phyloP scores from a whole-genome alignment of 2,888 invertebrate species.

The Steinernema carpocapsae region DNA sequence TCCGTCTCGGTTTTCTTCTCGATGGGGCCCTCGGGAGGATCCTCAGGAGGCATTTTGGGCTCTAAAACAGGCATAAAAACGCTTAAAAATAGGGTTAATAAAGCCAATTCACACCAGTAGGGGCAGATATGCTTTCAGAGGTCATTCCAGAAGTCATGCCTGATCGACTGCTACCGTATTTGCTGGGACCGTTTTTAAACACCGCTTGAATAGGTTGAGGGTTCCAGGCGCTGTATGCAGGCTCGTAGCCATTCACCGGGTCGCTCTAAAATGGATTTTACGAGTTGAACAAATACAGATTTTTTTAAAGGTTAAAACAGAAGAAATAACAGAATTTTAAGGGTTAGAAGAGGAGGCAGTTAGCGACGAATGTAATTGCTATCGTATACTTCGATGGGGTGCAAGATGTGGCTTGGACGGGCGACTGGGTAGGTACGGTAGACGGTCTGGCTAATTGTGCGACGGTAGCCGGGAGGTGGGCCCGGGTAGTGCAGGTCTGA shows the following conservation, averaged over 20 bases:
- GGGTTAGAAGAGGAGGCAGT: too few relatives aligned
- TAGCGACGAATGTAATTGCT: neutral
- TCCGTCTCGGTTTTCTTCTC: neutral
- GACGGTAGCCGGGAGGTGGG: neutral
- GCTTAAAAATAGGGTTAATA: too few relatives aligned
- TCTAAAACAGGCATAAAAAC: neutral
- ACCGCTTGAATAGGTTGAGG: slow-evolving; percentile 38
- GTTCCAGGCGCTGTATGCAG: slow-evolving; percentile 38
- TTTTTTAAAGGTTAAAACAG: too few relatives aligned
- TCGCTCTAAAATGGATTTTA: slow-evolving; percentile 29
- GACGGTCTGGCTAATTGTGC: neutral
- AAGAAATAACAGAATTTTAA: too few relatives aligned
- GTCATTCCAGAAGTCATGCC: neutral
- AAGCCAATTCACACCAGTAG: neutral
- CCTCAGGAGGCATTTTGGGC: neutral
- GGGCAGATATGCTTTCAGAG: neutral
- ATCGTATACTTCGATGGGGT: slow-evolving; percentile 11
- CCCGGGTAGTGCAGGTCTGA: neutral
- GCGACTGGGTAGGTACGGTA: slow-evolving; percentile 13
- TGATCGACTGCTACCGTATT: neutral
- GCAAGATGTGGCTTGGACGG: neutral
- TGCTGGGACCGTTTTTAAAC: slow-evolving; percentile 23
- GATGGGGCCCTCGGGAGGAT: neutral
- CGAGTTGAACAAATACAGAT: neutral
- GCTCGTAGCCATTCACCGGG: slow-evolving; percentile 36